Conservation (phyloP, 2,113 vertebrate species). For the Pan paniscus region DNA sequence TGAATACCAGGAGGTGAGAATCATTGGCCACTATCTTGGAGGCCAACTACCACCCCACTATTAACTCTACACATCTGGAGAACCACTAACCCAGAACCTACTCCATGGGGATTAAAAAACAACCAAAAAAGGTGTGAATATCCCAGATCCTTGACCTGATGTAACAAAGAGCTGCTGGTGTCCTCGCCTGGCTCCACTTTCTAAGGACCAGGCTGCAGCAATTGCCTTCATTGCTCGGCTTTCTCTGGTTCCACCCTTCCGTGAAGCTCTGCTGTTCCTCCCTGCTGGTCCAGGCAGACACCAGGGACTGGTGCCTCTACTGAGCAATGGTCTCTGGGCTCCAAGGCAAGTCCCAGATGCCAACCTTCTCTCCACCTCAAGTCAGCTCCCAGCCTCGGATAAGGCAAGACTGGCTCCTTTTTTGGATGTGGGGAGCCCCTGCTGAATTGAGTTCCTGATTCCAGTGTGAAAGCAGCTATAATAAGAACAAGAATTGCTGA, state of each 20-base stretch:
- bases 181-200: not conserved
- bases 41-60: not conserved
- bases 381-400: not conserved
- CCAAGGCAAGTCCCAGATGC: not conserved
- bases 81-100: not conserved
- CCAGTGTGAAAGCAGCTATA: not conserved
- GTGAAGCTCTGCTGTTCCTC: not conserved
- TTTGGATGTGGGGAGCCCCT: not conserved
- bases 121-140: not conserved
- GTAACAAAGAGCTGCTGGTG: not conserved
- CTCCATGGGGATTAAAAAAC: not conserved
- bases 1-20: no score
- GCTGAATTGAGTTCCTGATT: not conserved
- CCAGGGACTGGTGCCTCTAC: not conserved
- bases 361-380: not conserved
- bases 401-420: not conserved
- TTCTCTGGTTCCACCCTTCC: not conserved
- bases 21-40: not conserved
- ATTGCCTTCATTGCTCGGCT: not conserved
- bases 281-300: not conserved
- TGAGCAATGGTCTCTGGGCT: not conserved
- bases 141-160: no score
- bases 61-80: not conserved
- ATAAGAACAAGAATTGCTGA: not conserved
- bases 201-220: not conserved